These are phyloP conservation scores for Galeruca laticollis DNA, from an alignment of 2,888 invertebrate species.

Conservation along the genomic window DNA sequence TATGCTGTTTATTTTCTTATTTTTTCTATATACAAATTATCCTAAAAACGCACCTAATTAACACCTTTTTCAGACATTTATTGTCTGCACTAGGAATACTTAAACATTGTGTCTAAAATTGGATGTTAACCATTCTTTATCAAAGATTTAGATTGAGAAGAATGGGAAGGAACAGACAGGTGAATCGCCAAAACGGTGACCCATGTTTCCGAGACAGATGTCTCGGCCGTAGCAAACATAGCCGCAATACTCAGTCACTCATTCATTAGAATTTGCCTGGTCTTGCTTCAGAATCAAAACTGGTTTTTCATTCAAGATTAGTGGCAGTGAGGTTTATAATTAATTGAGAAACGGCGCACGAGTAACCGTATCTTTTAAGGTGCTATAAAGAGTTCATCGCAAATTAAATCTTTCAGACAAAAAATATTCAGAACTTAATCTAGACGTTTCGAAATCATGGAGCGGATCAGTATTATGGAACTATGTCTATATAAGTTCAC, in stretches of 20 bases:
- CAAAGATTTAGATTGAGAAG: background rate
- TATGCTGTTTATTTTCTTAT: too few species aligned
- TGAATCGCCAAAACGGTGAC: slow-evolving; percentile 19
- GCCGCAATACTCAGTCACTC: slow-evolving; percentile 25
- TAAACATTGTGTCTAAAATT: background rate
- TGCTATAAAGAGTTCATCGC: background rate
- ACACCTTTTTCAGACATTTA: too few species aligned
- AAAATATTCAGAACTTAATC: too few species aligned
- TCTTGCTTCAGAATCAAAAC: slow-evolving; percentile 20
- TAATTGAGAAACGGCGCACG: background rate
- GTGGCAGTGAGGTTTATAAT: slow-evolving; percentile 9
- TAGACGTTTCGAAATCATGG: too few species aligned
- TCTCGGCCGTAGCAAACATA: slow-evolving; percentile 26
- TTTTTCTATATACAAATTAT: too few species aligned
- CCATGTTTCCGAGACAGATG: slow-evolving; percentile 33
- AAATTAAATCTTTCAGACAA: background rate
- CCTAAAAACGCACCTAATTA: too few species aligned
- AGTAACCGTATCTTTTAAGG: background rate
- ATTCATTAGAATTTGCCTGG: slow-evolving; percentile 26
- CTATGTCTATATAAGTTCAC: too few species aligned
- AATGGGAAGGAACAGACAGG: background rate
- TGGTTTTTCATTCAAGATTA: slow-evolving; percentile 23
- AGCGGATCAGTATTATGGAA: too few species aligned
- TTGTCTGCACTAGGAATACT: too few species aligned
- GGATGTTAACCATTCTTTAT: background rate